These are phyloP conservation scores for Itoplectis maculator DNA, from an alignment of 2,888 invertebrate genomes.

Conservation along the genomic window DNA sequence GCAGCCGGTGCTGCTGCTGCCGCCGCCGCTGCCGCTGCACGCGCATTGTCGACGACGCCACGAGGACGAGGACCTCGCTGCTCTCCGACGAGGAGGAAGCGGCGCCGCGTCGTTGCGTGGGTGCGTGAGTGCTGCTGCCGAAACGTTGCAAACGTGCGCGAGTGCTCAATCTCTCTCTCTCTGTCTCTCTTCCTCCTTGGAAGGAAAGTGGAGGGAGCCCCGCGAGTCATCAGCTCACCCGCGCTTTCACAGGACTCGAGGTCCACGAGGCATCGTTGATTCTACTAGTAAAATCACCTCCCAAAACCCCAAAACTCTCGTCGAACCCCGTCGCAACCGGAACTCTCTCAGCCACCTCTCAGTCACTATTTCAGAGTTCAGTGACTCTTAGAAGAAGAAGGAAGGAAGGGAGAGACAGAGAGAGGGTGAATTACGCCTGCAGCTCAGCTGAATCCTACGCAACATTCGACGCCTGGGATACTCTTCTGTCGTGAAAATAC, in stretches of 20 bases:
- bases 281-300: background rate
- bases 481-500: background rate
- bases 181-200: background rate
- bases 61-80: conserved; percentile 33
- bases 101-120: conserved; percentile 47
- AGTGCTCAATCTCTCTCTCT: conserved; percentile 26
- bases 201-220: too few species aligned
- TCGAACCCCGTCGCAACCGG: background rate
- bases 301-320: background rate
- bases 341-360: background rate
- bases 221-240: background rate
- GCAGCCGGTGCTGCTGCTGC: background rate
- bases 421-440: background rate
- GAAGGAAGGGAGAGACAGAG: background rate
- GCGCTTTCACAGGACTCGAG: background rate
- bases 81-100: conserved; percentile 20
- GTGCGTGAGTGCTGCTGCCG: conserved; percentile 52
- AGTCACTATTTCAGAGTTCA: background rate
- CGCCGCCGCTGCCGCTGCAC: background rate
- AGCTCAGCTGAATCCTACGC: conserved; percentile 6
- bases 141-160: conserved; percentile 6
- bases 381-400: background rate
- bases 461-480: background rate
- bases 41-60: conserved; percentile 35
- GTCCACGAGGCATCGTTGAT: background rate